These are phyloP conservation scores for Drosophila atripex DNA, from an alignment of 2,888 invertebrate genomes.

Conservation along the genomic window DNA sequence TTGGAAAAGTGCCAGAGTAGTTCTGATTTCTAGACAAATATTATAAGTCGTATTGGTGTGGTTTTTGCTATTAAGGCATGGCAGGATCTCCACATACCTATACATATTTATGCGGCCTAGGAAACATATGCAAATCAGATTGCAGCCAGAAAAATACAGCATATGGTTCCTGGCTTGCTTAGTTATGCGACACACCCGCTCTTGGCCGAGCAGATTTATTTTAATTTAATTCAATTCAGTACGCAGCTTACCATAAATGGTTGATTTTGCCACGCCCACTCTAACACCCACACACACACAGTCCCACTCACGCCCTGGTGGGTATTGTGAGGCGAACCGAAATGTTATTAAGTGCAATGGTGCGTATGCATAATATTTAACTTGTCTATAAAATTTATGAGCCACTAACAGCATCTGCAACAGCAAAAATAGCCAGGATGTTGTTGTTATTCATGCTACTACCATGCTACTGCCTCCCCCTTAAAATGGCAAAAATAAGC, in stretches of 20 bases:
- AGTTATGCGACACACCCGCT: constrained; percentile 28
- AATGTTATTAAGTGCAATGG: constrained; percentile 63
- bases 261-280: neutral
- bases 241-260: constrained; percentile 18
- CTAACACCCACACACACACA: constrained; percentile 1
- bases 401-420: constrained; percentile 40
- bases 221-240: constrained; percentile 58
- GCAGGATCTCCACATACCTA: neutral
- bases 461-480: constrained; percentile 1
- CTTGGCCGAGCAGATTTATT: constrained; percentile 46
- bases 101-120: neutral
- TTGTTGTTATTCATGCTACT: neutral
- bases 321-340: constrained; percentile 26
- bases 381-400: constrained; percentile 47
- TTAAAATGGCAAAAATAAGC: constrained; percentile 37
- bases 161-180: constrained; percentile 16
- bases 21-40: neutral
- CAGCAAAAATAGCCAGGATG: constrained; percentile 29
- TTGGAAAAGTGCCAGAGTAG: neutral
- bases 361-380: constrained; percentile 70
- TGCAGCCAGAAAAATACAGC: constrained; percentile 21
- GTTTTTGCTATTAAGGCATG: neutral
- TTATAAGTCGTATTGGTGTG: neutral
- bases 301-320: neutral
- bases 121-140: constrained; percentile 35